A percentile compares a stretch with the other conserved stretches of the same genome.
Evolutionary conservation across 2,113 vertebrate species (phyloP).

Genomic region (mouse (Mus musculus)): DNA sequence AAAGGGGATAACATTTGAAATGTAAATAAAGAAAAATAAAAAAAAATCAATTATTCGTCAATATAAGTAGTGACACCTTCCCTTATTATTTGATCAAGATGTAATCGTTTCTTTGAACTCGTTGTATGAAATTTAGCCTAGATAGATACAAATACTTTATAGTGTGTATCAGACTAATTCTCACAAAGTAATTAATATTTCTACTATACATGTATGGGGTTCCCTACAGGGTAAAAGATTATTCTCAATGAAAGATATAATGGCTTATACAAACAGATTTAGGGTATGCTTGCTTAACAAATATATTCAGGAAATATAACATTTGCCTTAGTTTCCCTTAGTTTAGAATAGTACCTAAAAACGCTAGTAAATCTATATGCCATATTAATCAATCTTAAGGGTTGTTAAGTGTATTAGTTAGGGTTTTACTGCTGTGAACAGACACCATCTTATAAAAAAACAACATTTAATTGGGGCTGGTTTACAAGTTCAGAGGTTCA

Average conservation of each 20-base stretch:
- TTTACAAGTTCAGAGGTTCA: too few relatives aligned
- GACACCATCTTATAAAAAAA: too few relatives aligned
- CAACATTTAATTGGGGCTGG: too few relatives aligned
- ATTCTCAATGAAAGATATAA: conserved; percentile 6
- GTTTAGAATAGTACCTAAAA: conserved; percentile 26
- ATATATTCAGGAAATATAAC: background rate
- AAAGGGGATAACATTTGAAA: too few relatives aligned
- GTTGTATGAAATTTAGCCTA: background rate
- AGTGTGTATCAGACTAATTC: background rate
- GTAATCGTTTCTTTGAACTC: conserved; percentile 24
- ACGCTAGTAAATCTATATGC: background rate
- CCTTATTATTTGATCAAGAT: conserved; percentile 25
- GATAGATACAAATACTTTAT: conserved; percentile 9
- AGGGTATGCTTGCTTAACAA: background rate
- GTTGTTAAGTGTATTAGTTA: background rate
- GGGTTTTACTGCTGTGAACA: too few relatives aligned
- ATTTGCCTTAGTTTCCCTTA: conserved; percentile 21
- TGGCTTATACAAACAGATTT: conserved; percentile 5
- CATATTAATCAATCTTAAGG: conserved; percentile 11
- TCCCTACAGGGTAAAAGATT: background rate
- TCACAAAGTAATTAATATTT: background rate
- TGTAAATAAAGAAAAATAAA: too few relatives aligned
- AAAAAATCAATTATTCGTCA: background rate
- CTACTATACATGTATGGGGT: background rate
- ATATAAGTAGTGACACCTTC: background rate